A percentile compares a stretch with the other conserved stretches of the same genome.
Conservation (phyloP, 2,888 invertebrate genomes). For the Agrilus cyanescens region DNA sequence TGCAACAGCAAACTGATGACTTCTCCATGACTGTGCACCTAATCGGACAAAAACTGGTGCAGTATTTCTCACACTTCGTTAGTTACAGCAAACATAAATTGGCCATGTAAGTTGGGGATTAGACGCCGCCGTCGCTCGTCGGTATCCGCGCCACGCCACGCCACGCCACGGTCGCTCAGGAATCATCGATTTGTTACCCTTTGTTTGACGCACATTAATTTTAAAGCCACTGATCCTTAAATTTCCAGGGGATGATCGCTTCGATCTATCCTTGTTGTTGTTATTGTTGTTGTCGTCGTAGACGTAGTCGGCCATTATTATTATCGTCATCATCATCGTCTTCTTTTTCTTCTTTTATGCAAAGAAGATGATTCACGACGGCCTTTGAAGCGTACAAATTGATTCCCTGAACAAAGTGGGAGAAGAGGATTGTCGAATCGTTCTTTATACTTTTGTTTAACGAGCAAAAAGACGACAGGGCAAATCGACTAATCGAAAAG, state of each 20-base stretch:
- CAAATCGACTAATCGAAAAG: no score
- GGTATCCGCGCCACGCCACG: neutral
- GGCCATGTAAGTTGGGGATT: constrained; percentile 23
- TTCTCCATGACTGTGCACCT: constrained; percentile 20
- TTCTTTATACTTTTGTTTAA: no score
- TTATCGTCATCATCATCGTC: no score
- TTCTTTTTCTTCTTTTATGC: no score
- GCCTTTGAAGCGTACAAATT: no score
- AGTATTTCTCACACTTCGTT: constrained; percentile 33
- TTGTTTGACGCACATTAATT: constrained; percentile 19
- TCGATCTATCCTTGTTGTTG: no score
- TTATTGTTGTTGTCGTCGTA: no score
- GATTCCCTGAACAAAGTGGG: no score
- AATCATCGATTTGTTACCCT: constrained; percentile 25
- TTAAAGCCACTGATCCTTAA: constrained; percentile 11
- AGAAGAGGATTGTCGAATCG: no score
- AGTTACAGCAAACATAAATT: constrained; percentile 32
- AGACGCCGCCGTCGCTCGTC: neutral
- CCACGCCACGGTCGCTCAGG: constrained; percentile 7
- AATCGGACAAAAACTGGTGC: constrained; percentile 18
- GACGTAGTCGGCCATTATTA: no score
- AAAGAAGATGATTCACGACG: no score
- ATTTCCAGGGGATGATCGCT: neutral
- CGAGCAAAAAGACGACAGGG: no score
- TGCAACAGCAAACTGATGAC: constrained; percentile 16